Base-by-base conservation (phyloP, 2,888 invertebrate species). In the Minunthozetes semirufus region DNA sequence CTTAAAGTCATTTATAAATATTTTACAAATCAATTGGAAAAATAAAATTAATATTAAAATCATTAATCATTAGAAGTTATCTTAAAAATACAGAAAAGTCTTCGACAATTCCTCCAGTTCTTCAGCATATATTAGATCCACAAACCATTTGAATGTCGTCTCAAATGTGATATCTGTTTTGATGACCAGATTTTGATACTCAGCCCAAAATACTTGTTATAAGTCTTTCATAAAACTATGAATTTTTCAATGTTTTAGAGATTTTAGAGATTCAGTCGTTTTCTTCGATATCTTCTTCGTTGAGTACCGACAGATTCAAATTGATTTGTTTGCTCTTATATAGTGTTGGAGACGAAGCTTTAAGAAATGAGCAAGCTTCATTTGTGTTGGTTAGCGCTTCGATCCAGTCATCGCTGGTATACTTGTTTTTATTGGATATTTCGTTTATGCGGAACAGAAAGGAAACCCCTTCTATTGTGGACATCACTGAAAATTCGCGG, bases 221-320 rank as follows among this genome's bases (percentile, higher is more conserved):
- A 50, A n/a, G 50, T n/a, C 15, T 50, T 50, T 50, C 15, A 50
- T 50, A n/a, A 50, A 50, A 8, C 4, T 50, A 50, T n/a, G n/a
- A 50, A 50, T n/a, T 50, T 33, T 33, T 33, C 33, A 33, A 22
- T 19, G n/a, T n/a, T n/a, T n/a, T n/a, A n/a, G n/a, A n/a, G n/a
- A n/a, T 59, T 59, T 25, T 19, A 15, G 38, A 38, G 66, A 61
- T 61, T 66, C 66, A 66, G 19, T 66, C 66, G 38, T 38, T 66
- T 38, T 66, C 66, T 66, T 66, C 66, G 19, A 19, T 66, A 22
- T 27, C 59, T 38, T 66, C 59, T 22, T 59, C 66, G 19, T 38
- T 66, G 8, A 66, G 38, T 38, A 66, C 66, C 33, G 66, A 66
- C 38, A 66, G 38, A 66, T 66, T 66, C 17, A 66, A 13, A n/a